These are phyloP conservation scores for Antitype chi DNA, from an alignment of 2,888 invertebrate species.

Conservation along the genomic window DNA sequence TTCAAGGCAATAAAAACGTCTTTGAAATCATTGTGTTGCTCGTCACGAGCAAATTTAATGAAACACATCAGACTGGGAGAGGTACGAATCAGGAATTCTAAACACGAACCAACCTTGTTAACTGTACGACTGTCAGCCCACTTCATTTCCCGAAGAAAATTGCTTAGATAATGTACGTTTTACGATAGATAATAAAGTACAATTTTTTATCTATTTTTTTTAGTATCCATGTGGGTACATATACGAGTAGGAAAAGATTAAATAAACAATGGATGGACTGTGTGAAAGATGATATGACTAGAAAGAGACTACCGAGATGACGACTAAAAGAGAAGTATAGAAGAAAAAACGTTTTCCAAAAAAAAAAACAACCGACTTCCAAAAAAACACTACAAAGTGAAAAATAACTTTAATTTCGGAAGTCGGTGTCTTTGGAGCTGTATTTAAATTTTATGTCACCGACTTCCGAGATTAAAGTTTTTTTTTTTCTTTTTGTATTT, in stretches of 20 bases:
- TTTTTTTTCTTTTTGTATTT: too few species aligned
- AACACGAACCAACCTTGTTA: constrained; percentile 72
- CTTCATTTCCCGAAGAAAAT: constrained; percentile 71
- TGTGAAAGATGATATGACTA: not conserved
- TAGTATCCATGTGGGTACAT: too few species aligned
- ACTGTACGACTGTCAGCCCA: constrained; percentile 68
- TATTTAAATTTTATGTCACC: too few species aligned
- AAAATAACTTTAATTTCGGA: too few species aligned
- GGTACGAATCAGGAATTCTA: constrained; percentile 69
- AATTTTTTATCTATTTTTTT: constrained; percentile 22
- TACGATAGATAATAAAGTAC: constrained; percentile 49
- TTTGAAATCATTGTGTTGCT: constrained; percentile 65
- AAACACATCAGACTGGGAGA: constrained; percentile 71
- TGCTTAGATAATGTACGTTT: constrained; percentile 63
- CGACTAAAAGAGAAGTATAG: not conserved
- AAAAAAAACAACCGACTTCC: too few species aligned
- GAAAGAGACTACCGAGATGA: not conserved
- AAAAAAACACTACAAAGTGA: too few species aligned
- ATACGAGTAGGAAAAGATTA: not conserved
- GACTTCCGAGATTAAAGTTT: too few species aligned
- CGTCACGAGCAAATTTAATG: constrained; percentile 71
- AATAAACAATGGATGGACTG: not conserved
- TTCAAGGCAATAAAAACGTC: constrained; percentile 49
- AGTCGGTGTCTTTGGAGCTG: too few species aligned
- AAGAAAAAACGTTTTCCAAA: not conserved